A percentile compares a stretch with the other conserved stretches of the same genome.
Conservation (phyloP, 2,888 invertebrate species). For the Drosophila ezoana region DNA sequence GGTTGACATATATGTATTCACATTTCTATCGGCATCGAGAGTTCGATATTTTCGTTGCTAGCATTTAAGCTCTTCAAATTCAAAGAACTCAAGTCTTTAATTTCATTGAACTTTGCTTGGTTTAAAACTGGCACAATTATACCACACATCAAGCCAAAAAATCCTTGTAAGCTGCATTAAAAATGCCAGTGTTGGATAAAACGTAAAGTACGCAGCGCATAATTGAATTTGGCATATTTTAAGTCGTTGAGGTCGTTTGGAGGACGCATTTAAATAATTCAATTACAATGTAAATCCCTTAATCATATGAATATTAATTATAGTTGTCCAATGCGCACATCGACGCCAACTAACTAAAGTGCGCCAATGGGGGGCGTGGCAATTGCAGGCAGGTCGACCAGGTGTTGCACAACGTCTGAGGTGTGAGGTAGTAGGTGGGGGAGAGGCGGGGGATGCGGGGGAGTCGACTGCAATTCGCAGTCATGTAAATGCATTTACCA, state of each 20-base stretch:
- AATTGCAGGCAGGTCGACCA: no score
- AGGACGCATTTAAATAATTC: slow-evolving; percentile 60
- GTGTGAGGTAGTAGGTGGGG: no score
- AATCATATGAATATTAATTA: slow-evolving; percentile 81
- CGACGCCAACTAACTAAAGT: slow-evolving; percentile 4
- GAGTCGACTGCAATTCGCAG: neutral
- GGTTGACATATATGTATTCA: no score
- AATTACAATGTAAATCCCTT: slow-evolving; percentile 72
- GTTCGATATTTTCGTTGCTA: no score
- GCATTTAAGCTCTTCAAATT: no score
- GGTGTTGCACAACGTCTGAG: no score
- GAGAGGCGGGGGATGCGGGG: neutral
- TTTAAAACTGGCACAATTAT: neutral
- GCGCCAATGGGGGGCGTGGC: neutral
- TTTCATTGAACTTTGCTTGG: neutral
- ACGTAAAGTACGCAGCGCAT: slow-evolving; percentile 8
- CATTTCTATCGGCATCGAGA: no score
- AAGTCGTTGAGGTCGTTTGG: slow-evolving; percentile 24
- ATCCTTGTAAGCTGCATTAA: neutral
- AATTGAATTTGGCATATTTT: slow-evolving; percentile 32
- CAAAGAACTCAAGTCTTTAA: neutral
- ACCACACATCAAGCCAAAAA: neutral
- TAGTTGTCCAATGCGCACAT: slow-evolving; percentile 52
- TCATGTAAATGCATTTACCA: slow-evolving; percentile 73
- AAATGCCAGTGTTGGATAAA: slow-evolving; percentile 7